Conservation (phyloP, 1,140 invertebrate species). For the Ladona fulva region DNA sequence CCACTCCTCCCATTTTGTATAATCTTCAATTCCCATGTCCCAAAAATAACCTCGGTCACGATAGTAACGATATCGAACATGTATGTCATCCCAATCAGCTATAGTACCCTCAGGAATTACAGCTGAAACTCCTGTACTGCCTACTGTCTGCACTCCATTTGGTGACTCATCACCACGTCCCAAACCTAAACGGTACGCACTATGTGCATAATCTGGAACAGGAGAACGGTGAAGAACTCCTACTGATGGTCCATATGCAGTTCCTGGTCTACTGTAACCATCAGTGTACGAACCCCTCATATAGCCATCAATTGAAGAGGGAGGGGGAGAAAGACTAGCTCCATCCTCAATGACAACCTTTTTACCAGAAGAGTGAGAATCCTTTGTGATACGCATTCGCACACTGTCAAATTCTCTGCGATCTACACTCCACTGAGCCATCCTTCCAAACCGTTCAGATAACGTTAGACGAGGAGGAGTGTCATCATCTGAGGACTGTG, state of each 20-base stretch:
- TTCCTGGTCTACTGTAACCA: not conserved
- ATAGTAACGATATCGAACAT: conserved; percentile 75
- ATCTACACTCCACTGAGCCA: conserved; percentile 79
- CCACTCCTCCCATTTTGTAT: conserved; percentile 88
- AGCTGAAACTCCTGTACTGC: conserved; percentile 38
- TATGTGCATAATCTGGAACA: not conserved
- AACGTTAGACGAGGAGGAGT: conserved; percentile 51
- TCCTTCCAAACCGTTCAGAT: conserved; percentile 77
- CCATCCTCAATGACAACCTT: conserved; percentile 63
- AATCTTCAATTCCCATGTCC: conserved; percentile 66
- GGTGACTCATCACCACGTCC: conserved; percentile 20
- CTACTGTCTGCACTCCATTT: conserved; percentile 37
- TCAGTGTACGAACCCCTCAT: not conserved
- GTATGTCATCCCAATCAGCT: conserved; percentile 74
- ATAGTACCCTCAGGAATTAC: conserved; percentile 56
- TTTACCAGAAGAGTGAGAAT: conserved; percentile 50
- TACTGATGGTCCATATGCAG: not conserved
- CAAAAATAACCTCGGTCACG: conserved; percentile 75
- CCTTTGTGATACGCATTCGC: conserved; percentile 67
- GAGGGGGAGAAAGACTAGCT: not conserved
- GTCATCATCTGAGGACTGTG: conserved; percentile 26
- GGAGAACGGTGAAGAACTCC: not conserved
- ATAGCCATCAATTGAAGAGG: not conserved
- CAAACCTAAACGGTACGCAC: not conserved
- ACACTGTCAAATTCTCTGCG: conserved; percentile 57